Conservation (phyloP, 2,888 invertebrate genomes). For the Smittia sp. region DNA sequence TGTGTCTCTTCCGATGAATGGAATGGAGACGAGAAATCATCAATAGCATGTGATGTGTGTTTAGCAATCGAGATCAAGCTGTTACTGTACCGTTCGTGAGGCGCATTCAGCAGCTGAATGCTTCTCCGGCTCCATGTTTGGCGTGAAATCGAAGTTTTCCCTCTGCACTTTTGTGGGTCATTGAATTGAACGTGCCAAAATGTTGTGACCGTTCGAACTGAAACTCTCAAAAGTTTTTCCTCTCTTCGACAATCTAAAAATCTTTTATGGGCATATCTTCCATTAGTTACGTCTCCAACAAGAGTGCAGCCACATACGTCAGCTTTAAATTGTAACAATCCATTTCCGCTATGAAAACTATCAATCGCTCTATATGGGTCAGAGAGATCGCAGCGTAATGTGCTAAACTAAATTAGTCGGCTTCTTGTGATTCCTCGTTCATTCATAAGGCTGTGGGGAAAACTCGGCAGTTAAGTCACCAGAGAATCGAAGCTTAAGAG, state of each 20-base stretch:
- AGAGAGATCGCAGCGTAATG: neutral
- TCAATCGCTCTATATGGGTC: conserved; percentile 10
- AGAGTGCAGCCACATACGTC: no score
- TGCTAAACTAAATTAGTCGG: conserved; percentile 1
- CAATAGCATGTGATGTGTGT: neutral
- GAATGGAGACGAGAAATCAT: neutral
- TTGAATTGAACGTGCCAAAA: neutral
- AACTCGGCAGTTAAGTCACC: no score
- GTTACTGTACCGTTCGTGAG: conserved; percentile 12
- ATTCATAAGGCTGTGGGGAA: neutral
- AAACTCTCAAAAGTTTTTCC: neutral
- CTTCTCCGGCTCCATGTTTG: conserved; percentile 17
- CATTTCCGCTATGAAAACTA: conserved; percentile 26
- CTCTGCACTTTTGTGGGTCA: neutral
- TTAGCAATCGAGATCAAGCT: neutral
- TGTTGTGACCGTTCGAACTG: neutral
- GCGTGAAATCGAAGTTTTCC: conserved; percentile 31
- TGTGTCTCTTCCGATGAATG: neutral
- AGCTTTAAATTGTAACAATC: neutral
- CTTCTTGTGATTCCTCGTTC: neutral
- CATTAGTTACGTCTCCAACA: no score
- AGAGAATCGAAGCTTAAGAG: no score
- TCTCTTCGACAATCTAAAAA: neutral
- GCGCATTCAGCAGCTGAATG: conserved; percentile 18
- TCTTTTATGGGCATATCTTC: no score